Evolutionary conservation across 2,888 invertebrate species (phyloP), one percentile per base, ranked within the genome.

Genomic region (Buathra laborator): DNA sequence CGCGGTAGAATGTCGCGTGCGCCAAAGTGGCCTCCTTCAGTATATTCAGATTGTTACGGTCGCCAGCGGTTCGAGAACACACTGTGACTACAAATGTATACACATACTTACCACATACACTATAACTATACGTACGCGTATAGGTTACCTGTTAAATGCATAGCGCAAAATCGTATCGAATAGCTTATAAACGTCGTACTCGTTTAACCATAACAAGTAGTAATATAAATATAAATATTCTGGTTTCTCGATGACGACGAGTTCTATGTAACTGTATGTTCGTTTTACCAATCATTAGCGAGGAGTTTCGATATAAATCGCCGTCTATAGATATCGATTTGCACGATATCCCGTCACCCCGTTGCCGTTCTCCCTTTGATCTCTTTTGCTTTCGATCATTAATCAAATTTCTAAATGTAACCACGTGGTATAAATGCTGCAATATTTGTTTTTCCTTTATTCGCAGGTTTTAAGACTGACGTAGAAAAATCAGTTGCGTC

Each of bases 361-460:
- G 24, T 51, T 48, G 9, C 10, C n/a, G 37, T 68, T 78, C 81
- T 78, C 56, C 64, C 46, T 68, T 68, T 75, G 64, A 70, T 67
- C 71, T 78, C 62, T 19, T 43, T 79, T 53, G 51, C 46, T 12
- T 51, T 59, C 12, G 64, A 70, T 75, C 81, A 85, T 85, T 81
- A 85, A 85, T 85, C 84, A 85, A 78, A 75, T 59, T 64, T 71
- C 78, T 66, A 75, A 81, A 81, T 74, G 81, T 84, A 71, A 37
- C 66, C 48, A n/a, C 0, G 29, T 24, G 32, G 14, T 67, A 9
- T 14, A 59, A 29, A 46, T 59, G 76, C 68, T 77, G 74, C 24
- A 85, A 70, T 51, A 85, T 86, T 78, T 67, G 77, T 86, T 83
- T 32, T 75, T 76, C 48, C 59, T 72, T 79, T 80, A 72, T 85